A percentile compares a stretch with the other conserved stretches of the same genome.
Evolutionary conservation across 2,113 vertebrate genomes (phyloP).

Genomic region (Maccullochella peelii): DNA sequence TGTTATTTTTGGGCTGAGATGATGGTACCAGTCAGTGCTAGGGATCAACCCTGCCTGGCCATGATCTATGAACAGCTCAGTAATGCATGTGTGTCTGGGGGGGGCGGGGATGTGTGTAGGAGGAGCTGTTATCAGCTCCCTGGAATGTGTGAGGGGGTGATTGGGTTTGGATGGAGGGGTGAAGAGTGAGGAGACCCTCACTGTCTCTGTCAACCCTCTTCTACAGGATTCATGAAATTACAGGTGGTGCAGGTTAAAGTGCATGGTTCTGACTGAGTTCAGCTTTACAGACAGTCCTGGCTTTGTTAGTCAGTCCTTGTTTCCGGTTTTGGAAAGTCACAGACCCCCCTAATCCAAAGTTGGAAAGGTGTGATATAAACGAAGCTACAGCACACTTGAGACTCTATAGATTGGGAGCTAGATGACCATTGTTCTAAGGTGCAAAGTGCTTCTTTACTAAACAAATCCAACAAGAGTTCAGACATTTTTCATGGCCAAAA

Average conservation of each 20-base stretch:
- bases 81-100: neutral
- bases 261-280: neutral
- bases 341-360: no score
- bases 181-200: conserved; percentile 44
- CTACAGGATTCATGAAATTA: conserved; percentile 21
- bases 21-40: conserved; percentile 71
- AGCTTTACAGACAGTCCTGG: neutral
- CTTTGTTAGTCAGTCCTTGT: no score
- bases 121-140: conserved; percentile 67
- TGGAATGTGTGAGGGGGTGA: conserved; percentile 76
- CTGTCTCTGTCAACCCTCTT: conserved; percentile 24
- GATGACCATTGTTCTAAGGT: no score
- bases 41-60: conserved; percentile 38
- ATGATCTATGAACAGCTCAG: conserved; percentile 71
- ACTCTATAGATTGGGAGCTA: no score
- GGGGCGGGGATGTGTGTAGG: conserved; percentile 32
- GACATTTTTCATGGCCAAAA: no score
- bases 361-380: no score
- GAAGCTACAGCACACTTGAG: no score
- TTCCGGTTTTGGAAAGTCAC: no score
- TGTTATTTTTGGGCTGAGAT: conserved; percentile 57
- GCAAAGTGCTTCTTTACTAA: no score
- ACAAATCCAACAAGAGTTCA: no score
- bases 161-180: conserved; percentile 49
- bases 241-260: neutral